A percentile compares a stretch with the other conserved stretches of the same genome.
phyloP scores from a whole-genome alignment of 2,888 invertebrate species.

The Oligia fasciuncula region DNA sequence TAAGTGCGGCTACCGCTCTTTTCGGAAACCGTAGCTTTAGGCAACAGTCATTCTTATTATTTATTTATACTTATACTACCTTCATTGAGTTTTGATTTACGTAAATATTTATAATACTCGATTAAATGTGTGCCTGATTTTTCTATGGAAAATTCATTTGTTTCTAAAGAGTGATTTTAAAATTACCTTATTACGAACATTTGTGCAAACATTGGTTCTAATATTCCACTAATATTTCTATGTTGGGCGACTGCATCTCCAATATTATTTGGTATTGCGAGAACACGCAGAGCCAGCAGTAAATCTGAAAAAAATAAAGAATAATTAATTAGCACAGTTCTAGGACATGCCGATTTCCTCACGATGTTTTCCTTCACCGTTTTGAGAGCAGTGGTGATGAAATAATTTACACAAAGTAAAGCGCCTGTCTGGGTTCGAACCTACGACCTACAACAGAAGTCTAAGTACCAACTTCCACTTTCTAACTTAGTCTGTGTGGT shows the following conservation, averaged over 20 bases:
- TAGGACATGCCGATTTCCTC: no score
- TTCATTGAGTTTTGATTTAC: neutral
- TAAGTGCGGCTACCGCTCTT: no score
- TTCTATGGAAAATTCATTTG: neutral
- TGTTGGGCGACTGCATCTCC: conserved; percentile 95
- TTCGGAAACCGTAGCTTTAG: no score
- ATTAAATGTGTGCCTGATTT: conserved; percentile 3
- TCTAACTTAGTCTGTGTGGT: no score
- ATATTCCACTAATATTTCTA: conserved; percentile 92
- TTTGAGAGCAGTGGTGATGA: no score
- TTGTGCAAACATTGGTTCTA: conserved; percentile 62
- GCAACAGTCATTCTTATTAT: no score
- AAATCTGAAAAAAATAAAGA: conserved; percentile 91
- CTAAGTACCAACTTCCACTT: no score
- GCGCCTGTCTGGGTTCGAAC: no score
- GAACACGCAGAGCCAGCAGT: conserved; percentile 96
- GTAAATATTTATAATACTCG: neutral
- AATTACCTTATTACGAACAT: conserved; percentile 24
- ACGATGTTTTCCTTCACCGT: no score
- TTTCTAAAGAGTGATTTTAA: neutral
- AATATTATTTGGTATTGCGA: conserved; percentile 96
- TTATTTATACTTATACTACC: neutral
- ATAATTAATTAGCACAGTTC: no score
- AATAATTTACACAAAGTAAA: no score
- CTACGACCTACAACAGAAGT: no score